Evolutionary conservation across 2,797 vertebrate species (phyloP).

Genomic region (Centropyge bicolor): DNA sequence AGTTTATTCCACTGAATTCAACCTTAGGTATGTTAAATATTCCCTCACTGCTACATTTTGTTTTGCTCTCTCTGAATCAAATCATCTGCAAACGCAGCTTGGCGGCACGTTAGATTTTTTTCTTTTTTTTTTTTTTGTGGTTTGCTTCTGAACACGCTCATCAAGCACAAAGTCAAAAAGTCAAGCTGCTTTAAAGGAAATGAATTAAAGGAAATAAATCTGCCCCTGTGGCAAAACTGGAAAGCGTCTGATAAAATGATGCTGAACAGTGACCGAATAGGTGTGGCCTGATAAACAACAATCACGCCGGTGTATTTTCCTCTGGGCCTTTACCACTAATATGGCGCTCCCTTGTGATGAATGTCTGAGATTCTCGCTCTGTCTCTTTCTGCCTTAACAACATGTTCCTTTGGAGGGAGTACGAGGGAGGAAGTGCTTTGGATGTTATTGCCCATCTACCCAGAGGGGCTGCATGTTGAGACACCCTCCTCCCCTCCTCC

Average conservation of each 20-base stretch:
- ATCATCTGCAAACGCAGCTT: slow-evolving; percentile 12
- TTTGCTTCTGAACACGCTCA: slow-evolving; percentile 1
- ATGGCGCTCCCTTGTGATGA: slow-evolving; percentile 49
- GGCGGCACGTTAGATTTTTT: background rate
- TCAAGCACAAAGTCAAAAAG: slow-evolving; percentile 15
- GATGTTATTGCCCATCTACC: slow-evolving; percentile 80
- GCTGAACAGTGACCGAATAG: slow-evolving; percentile 33
- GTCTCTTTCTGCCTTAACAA: slow-evolving; percentile 52
- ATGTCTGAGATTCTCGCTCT: slow-evolving; percentile 32
- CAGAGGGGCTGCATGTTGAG: slow-evolving; percentile 82
- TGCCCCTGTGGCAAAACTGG: slow-evolving; percentile 41
- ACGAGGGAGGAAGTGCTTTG: slow-evolving; percentile 78
- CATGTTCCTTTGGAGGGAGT: slow-evolving; percentile 54
- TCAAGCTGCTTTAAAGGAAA: slow-evolving; percentile 33
- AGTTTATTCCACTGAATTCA: slow-evolving; percentile 79
- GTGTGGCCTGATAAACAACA: slow-evolving; percentile 40
- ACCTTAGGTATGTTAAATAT: slow-evolving; percentile 78
- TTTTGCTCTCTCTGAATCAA: slow-evolving; percentile 50
- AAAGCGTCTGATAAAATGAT: slow-evolving; percentile 55
- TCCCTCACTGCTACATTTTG: slow-evolving; percentile 58
- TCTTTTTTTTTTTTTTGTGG: slow-evolving; percentile 1
- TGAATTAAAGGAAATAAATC: slow-evolving; percentile 32
- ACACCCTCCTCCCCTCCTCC: slow-evolving; percentile 63
- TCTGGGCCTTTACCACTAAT: slow-evolving; percentile 48
- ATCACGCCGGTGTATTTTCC: slow-evolving; percentile 29